phyloP scores from a whole-genome alignment of 1,140 invertebrate genomes.

The Leguminivora glycinivorella region DNA sequence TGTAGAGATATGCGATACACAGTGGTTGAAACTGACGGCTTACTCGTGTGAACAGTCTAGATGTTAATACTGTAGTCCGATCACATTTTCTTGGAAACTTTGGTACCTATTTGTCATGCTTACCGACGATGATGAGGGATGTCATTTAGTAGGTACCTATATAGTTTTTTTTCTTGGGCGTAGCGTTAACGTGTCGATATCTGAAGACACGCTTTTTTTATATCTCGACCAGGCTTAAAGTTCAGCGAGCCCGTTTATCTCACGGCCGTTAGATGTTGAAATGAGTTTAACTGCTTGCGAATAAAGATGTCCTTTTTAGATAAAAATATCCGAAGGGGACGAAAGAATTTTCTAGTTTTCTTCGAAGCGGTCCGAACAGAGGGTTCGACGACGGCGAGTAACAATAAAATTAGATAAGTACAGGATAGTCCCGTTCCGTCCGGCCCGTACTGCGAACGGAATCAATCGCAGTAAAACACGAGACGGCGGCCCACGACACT shows the following conservation, averaged over 20 bases:
- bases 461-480: conserved; percentile 76
- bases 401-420: conserved; percentile 78
- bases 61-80: too few relatives aligned
- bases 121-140: too few relatives aligned
- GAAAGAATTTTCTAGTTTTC: conserved; percentile 68
- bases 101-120: too few relatives aligned
- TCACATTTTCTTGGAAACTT: too few relatives aligned
- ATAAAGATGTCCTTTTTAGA: conserved; percentile 67
- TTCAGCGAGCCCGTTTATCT: conserved; percentile 43
- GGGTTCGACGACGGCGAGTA: conserved; percentile 59
- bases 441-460: conserved; percentile 63
- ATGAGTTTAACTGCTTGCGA: conserved; percentile 62
- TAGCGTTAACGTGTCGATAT: conserved; percentile 35
- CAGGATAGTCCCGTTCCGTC: conserved; percentile 55
- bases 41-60: not conserved
- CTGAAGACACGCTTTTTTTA: conserved; percentile 35
- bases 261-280: conserved; percentile 50
- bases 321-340: conserved; percentile 58
- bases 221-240: conserved; percentile 34
- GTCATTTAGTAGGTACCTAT: not conserved
- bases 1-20: conserved; percentile 1
- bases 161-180: conserved; percentile 3
- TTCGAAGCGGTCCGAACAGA: conserved; percentile 51
- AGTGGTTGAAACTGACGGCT: not conserved
- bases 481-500: conserved; percentile 46